A percentile compares a stretch with the other conserved stretches of the same genome.
These are phyloP conservation scores for Petromus typicus DNA, from an alignment of 2,113 vertebrate genomes.

Conservation along the genomic window DNA sequence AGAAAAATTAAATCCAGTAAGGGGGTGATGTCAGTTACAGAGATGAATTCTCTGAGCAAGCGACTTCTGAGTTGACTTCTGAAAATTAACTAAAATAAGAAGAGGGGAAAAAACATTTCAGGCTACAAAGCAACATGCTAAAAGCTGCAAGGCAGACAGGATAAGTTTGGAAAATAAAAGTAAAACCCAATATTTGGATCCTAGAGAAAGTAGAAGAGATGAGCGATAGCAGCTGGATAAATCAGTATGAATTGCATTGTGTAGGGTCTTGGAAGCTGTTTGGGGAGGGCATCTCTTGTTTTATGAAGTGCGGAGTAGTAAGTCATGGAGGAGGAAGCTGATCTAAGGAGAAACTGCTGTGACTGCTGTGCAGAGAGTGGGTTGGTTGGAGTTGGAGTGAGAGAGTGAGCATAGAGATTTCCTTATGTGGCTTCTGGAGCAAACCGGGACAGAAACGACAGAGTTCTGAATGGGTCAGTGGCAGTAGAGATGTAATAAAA, in stretches of 20 bases:
- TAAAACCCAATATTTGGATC: neutral
- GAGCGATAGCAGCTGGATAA: neutral
- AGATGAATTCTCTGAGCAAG: neutral
- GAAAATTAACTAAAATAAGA: neutral
- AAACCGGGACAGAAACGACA: neutral
- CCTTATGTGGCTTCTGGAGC: neutral
- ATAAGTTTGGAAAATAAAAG: neutral
- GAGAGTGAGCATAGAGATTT: neutral
- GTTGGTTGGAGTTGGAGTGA: neutral
- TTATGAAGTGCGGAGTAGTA: neutral
- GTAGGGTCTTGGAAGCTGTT: neutral
- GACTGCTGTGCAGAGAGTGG: neutral
- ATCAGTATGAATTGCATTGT: neutral
- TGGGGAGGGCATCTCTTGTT: neutral
- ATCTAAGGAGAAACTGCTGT: neutral
- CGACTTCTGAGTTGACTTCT: conserved; percentile 5
- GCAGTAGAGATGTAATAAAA: no score
- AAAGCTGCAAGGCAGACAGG: neutral
- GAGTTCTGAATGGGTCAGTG: neutral
- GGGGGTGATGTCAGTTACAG: neutral
- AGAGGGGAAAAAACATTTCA: neutral
- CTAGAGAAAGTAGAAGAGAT: neutral
- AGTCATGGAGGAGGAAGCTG: neutral
- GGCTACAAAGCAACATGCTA: neutral
- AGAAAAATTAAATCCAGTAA: conserved; percentile 26